Base-by-base conservation (phyloP, 2,888 invertebrate genomes). In the Lithophane socia region DNA sequence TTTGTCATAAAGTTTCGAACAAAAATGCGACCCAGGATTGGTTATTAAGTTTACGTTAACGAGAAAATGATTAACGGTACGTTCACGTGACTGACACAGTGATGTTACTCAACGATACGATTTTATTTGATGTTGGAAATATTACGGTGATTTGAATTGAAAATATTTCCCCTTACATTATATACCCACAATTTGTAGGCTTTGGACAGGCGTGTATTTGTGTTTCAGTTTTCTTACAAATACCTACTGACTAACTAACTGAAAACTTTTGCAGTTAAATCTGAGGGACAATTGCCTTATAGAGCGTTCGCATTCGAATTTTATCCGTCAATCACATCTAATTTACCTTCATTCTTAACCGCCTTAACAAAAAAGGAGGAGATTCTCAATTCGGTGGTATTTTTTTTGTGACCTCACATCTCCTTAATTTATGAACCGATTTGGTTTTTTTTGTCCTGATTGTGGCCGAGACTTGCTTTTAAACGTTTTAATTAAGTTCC, bases 81-180 rank as follows among this genome's bases (percentile, higher is more conserved):
- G 16, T 63, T 83, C 56, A 77, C 82, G 83, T 85, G 86, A 75
- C 82, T 68, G 24, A 49, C 18, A 12, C n/a, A 29, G 60, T 73
- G 60, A 80, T 70, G 70, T 71, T 61, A 73, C 70, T 29, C 5
- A 64, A 68, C 61, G n/a, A 66, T 66, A 70, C 44, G 29, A 77
- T 77, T 69, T 47, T 47, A 63, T 60, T 13, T 70, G 58, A 84
- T 71, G 70, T 49, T 54, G 61, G 52, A 3, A 60, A 64, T 68
- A 61, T 54, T 63, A 16, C 18, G 24, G 56, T 82, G 61, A 80
- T 81, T 69, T 56, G 65, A 68, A 54, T n/a, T n/a, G 52, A 68
- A 52, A 37, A 52, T 67, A 37, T 37, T 52, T 52, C 52, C 49
- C 29, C 5, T 10, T 13, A 52, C 1, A 18, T 52, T 52, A 18